Base-by-base conservation (phyloP, 2,888 invertebrate genomes). In the Lasioglossum calceatum region DNA sequence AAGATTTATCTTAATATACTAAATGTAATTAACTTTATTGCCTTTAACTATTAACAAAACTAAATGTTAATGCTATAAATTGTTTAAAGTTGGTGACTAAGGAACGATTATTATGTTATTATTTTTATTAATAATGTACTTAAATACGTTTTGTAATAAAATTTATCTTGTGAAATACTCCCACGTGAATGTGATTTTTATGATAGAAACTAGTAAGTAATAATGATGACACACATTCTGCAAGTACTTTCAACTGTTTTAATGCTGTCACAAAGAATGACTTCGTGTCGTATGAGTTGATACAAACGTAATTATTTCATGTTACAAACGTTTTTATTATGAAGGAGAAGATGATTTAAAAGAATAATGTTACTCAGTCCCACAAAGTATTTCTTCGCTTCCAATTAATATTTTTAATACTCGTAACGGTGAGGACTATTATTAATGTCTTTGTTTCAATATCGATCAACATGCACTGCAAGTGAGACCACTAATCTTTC, bases 101-200 rank as follows among this genome's bases (percentile, higher is more conserved):
- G 71, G 77, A 86, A 73, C 42, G 64, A 84, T 80, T 77, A 77
- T 82, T 77, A 77, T 82, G 64, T 83, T 77, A 83, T 83, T 79
- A 74, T 81, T 79, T 88, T 85, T 83, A 82, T 81, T 80, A 85
- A 84, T 78, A 82, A 73, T 84, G 88, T 88, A 88, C 76, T 86
- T 86, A 81, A 61, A 86, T 87, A 79, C 71, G 75, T 81, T 82
- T 87, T 79, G 36, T 85, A 89, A 89, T 84, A 87, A 87, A 87
- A 88, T 67, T 87, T 84, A 72, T 81, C 77, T 80, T 78, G 75
- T 79, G 78, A 84, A 85, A 70, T 78, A 80, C n/a, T 44, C 84
- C 36, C 74, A 80, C 39, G 64, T 74, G 47, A 80, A 84, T 84
- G 54, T 74, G 70, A 84, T 75, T 85, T 83, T 77, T 86, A 74